Conservation (phyloP, 1,140 invertebrate species). For the Melanaphis sacchari region DNA sequence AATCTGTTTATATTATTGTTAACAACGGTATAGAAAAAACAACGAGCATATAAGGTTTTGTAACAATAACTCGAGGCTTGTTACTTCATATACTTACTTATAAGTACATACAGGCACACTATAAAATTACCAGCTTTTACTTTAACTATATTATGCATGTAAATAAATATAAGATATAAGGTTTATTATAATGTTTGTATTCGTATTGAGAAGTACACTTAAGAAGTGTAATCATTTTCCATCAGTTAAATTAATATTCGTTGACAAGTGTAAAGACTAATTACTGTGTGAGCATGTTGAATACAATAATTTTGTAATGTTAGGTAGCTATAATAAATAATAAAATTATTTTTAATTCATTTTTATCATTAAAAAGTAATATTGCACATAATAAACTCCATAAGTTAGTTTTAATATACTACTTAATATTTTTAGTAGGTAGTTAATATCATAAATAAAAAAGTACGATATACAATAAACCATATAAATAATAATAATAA, state of each 20-base stretch:
- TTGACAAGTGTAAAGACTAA: background rate
- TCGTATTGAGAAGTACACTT: background rate
- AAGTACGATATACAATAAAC: background rate
- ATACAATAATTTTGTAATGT: background rate
- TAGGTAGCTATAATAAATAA: background rate
- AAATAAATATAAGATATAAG: background rate
- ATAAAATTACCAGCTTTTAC: background rate
- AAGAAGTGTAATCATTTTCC: background rate
- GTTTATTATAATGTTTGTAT: background rate
- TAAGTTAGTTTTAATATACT: background rate
- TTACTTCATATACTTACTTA: background rate
- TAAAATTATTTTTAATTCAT: background rate
- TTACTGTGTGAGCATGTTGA: background rate
- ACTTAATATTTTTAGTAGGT: background rate
- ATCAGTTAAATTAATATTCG: background rate
- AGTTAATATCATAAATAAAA: background rate
- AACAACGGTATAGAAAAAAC: slow-evolving; percentile 2
- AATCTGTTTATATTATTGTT: slow-evolving; percentile 5
- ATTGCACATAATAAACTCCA: background rate
- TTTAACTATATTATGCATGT: background rate
- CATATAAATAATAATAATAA: background rate
- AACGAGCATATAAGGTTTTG: background rate
- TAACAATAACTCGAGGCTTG: slow-evolving; percentile 20
- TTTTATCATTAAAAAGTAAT: background rate
- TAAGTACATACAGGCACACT: background rate